Evolutionary conservation across 2,113 vertebrate genomes (phyloP).

Genomic region (Sylvilagus bachmani): DNA sequence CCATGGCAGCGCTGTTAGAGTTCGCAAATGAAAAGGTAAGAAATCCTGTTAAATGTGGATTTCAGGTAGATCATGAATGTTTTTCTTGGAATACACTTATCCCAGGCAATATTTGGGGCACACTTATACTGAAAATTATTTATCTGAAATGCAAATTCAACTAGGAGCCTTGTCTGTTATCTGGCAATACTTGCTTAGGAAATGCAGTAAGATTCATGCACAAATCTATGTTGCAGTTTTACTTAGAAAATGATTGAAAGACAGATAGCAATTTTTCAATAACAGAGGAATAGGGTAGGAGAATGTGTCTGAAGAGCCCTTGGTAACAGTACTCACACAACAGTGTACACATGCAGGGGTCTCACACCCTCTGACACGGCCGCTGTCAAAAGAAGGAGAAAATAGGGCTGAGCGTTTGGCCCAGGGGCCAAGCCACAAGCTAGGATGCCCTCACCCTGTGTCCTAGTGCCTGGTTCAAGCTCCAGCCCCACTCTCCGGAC

Average conservation of each 20-base stretch:
- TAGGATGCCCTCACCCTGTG: no score
- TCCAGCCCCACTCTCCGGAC: no score
- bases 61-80: not conserved
- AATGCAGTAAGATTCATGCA: slow-evolving; percentile 25
- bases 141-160: slow-evolving; percentile 42
- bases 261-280: not conserved
- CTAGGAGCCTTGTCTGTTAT: not conserved
- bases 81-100: slow-evolving; percentile 25
- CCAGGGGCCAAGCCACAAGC: no score
- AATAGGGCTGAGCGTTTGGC: no score
- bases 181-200: slow-evolving; percentile 9
- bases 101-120: not conserved
- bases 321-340: not conserved
- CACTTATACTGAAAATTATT: slow-evolving; percentile 28
- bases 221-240: slow-evolving; percentile 46
- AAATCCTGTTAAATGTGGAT: slow-evolving; percentile 1
- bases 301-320: not conserved
- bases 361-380: not conserved
- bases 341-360: not conserved
- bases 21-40: slow-evolving; percentile 39
- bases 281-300: not conserved
- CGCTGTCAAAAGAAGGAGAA: not conserved
- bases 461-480: no score
- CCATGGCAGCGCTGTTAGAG: not conserved
- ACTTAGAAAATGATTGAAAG: slow-evolving; percentile 48